These are phyloP conservation scores for Clarias macrocephalus DNA, from an alignment of 2,113 vertebrate genomes.

Conservation along the genomic window DNA sequence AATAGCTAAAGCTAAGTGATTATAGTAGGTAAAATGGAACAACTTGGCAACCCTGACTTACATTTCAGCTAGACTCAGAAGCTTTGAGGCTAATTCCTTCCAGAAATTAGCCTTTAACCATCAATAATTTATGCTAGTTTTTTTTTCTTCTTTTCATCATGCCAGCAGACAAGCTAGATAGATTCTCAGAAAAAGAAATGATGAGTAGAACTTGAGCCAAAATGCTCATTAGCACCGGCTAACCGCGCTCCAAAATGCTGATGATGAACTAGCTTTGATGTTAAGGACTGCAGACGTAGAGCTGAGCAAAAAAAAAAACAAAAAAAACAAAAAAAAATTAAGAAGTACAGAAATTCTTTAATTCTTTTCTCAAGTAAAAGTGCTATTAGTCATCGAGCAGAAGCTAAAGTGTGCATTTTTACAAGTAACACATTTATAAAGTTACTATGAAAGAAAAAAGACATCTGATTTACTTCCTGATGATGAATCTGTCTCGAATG, in stretches of 20 bases:
- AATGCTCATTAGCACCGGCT: conserved; percentile 58
- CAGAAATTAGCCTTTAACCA: conserved; percentile 61
- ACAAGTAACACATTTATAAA: not conserved
- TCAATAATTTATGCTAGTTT: conserved; percentile 72
- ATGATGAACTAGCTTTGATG: conserved; percentile 54
- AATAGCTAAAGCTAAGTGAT: not conserved
- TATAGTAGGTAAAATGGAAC: not conserved
- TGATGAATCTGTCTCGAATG: not conserved
- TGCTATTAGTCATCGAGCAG: not conserved
- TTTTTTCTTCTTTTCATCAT: conserved; percentile 58
- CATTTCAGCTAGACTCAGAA: not conserved
- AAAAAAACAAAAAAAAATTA: too few species aligned
- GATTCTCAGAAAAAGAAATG: conserved; percentile 7
- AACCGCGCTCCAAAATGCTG: conserved; percentile 24
- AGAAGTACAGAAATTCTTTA: not conserved
- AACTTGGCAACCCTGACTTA: not conserved
- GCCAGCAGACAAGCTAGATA: conserved; percentile 53
- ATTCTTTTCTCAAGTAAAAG: not conserved
- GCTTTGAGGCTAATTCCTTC: conserved; percentile 60
- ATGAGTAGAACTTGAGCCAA: conserved; percentile 52
- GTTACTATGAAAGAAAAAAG: not conserved
- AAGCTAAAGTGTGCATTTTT: not conserved
- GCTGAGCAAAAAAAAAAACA: not conserved
- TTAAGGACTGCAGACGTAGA: not conserved
- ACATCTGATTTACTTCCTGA: not conserved